A percentile compares a stretch with the other conserved stretches of the same genome.
Conservation (phyloP, 2,888 invertebrate genomes). For the Drosophila kambysellisi region DNA sequence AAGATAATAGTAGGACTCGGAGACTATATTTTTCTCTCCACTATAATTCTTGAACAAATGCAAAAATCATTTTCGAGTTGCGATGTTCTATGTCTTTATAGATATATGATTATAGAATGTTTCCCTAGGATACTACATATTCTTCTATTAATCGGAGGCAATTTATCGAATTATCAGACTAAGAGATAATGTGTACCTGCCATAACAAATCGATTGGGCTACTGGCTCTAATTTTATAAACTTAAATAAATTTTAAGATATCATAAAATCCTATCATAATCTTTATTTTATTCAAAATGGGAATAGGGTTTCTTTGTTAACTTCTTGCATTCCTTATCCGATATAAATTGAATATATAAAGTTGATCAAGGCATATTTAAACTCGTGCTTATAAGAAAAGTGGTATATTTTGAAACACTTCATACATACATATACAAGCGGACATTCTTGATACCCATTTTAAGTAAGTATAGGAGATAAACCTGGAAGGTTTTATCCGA, state of each 20-base stretch:
- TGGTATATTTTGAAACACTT: fast-evolving
- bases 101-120: background rate
- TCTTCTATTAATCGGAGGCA: no score
- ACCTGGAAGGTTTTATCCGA: fast-evolving
- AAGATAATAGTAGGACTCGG: no score
- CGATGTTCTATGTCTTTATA: background rate
- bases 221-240: background rate
- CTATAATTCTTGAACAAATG: background rate
- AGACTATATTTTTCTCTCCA: background rate
- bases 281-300: background rate
- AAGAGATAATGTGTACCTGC: background rate
- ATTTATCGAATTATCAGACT: background rate
- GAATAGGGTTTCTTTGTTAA: background rate
- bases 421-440: background rate
- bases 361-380: background rate
- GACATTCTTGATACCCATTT: background rate
- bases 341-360: background rate
- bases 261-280: background rate
- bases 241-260: no score
- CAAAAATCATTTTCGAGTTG: background rate
- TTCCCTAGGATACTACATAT: background rate
- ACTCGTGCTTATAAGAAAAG: background rate
- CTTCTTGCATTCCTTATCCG: background rate
- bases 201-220: background rate
- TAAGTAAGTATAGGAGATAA: background rate